Evolutionary conservation across 2,888 invertebrate genomes (phyloP).

Genomic region (Itoplectis maculator): DNA sequence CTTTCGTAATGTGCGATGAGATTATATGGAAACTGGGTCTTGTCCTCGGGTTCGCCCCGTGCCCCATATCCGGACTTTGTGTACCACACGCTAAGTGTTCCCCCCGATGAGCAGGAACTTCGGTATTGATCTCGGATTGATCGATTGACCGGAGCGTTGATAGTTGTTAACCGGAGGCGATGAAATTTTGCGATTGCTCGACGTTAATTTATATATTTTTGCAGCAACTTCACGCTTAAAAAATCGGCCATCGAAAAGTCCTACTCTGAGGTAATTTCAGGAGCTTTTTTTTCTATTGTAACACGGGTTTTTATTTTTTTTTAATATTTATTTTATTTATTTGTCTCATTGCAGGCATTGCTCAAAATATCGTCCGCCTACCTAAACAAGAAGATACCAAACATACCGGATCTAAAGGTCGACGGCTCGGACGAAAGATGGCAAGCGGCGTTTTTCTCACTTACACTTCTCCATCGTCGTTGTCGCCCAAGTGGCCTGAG

Average conservation of each 20-base stretch:
- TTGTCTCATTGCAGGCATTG: constrained; percentile 88
- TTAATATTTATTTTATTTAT: not conserved
- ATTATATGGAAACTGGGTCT: constrained; percentile 17
- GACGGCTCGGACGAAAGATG: constrained; percentile 96
- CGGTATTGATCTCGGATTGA: not conserved
- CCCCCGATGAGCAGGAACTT: not conserved
- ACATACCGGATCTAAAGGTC: constrained; percentile 95
- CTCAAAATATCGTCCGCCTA: constrained; percentile 96
- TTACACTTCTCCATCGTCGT: not conserved
- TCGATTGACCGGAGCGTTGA: not conserved
- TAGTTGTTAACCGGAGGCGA: constrained; percentile 35
- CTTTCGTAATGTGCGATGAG: not conserved
- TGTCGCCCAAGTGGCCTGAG: not conserved
- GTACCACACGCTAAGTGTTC: constrained; percentile 2
- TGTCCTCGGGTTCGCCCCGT: not conserved
- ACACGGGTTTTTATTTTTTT: not conserved
- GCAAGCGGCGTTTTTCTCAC: constrained; percentile 88
- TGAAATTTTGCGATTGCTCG: not conserved
- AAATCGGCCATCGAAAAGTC: constrained; percentile 97
- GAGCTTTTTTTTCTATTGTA: not conserved
- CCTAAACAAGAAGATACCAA: constrained; percentile 96
- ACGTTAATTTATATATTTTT: constrained; percentile 74
- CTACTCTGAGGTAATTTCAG: constrained; percentile 92
- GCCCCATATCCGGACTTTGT: not conserved
- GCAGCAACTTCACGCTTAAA: constrained; percentile 94